A percentile compares a stretch with the other conserved stretches of the same genome.
phyloP scores from a whole-genome alignment of 2,113 vertebrate species.

The Romanogobio albipinnatus region DNA sequence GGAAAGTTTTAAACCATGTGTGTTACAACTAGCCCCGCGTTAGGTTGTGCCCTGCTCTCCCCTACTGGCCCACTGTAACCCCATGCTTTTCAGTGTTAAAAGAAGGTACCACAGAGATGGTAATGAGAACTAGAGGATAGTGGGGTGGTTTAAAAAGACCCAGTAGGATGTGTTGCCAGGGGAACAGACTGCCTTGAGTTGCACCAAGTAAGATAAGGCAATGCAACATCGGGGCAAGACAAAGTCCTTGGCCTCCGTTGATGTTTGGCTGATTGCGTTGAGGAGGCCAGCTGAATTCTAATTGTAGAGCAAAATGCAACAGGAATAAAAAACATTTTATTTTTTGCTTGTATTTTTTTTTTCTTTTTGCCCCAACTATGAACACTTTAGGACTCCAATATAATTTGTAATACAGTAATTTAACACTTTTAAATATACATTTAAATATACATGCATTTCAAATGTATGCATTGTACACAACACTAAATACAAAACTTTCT shows the following conservation, averaged over 20 bases:
- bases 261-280: conserved; percentile 56
- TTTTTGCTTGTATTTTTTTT: not conserved
- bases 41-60: too few relatives aligned
- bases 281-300: conserved; percentile 47
- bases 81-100: not conserved
- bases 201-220: conserved; percentile 49
- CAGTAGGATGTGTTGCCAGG: conserved; percentile 38
- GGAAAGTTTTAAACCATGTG: too few relatives aligned
- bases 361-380: not conserved
- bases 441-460: too few relatives aligned
- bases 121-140: conserved; percentile 7
- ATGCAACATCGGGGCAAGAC: conserved; percentile 39
- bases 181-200: conserved; percentile 44
- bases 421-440: not conserved
- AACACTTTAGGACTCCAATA: not conserved
- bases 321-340: conserved; percentile 29
- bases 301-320: conserved; percentile 24
- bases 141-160: conserved; percentile 22
- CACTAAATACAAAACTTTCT: too few relatives aligned
- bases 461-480: too few relatives aligned
- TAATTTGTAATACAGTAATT: not conserved
- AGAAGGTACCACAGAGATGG: not conserved
- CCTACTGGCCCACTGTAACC: not conserved
- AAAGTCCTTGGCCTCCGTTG: conserved; percentile 53
- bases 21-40: too few relatives aligned